phyloP scores from a whole-genome alignment of 2,797 vertebrate species.

The Hyperoplus lanceolatus region DNA sequence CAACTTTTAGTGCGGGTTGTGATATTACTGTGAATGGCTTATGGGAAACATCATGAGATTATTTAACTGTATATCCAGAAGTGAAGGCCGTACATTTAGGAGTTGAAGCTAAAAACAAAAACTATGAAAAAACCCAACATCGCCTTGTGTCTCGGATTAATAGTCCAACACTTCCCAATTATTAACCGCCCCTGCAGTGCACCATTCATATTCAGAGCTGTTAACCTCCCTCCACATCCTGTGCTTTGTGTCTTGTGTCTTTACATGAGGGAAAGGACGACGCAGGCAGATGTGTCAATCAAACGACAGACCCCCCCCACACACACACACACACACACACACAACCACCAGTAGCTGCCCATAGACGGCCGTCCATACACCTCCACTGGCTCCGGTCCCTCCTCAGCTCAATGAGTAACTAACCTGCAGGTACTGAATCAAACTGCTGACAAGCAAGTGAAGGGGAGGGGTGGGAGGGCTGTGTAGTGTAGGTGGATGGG shows the following conservation, averaged over 20 bases:
- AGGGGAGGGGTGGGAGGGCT: conserved; percentile 39
- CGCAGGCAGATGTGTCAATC: conserved; percentile 86
- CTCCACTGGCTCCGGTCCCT: conserved; percentile 72
- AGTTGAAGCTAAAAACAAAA: conserved; percentile 24
- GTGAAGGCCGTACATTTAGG: conserved; percentile 4
- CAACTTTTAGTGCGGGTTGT: background rate
- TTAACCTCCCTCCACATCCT: conserved; percentile 80
- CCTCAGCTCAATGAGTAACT: conserved; percentile 87
- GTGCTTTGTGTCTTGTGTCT: conserved; percentile 79
- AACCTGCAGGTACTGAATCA: conserved; percentile 87
- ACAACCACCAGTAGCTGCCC: conserved; percentile 57
- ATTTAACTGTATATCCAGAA: conserved; percentile 7
- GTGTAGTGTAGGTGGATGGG: conserved; percentile 80
- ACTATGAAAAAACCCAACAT: conserved; percentile 51
- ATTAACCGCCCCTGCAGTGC: conserved; percentile 82
- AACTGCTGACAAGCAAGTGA: conserved; percentile 83
- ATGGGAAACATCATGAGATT: conserved; percentile 15
- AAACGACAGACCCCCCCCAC: conserved; percentile 45
- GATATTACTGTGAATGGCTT: conserved; percentile 13
- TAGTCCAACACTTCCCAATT: conserved; percentile 83
- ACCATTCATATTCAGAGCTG: conserved; percentile 77
- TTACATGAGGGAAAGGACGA: conserved; percentile 81
- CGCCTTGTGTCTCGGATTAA: conserved; percentile 68
- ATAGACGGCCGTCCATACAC: conserved; percentile 79
- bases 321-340: too few relatives aligned